phyloP scores from a whole-genome alignment of 2,888 invertebrate genomes.

The Cosmia pyralina region DNA sequence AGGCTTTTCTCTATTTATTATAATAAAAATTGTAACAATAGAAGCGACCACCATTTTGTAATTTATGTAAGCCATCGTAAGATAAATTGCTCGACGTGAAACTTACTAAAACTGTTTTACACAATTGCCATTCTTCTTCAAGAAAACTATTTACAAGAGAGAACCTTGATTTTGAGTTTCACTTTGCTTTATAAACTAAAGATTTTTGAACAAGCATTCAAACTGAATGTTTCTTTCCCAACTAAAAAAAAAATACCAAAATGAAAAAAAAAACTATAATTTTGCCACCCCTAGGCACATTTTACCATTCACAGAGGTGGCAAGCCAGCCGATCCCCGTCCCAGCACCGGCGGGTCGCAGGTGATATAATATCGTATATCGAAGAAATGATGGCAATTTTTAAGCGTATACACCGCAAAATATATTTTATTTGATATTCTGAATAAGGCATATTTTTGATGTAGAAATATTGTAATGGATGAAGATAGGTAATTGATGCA shows the following conservation, averaged over 20 bases:
- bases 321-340: slow-evolving; percentile 30
- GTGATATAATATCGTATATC: slow-evolving; percentile 48
- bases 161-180: too few species aligned
- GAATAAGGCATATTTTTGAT: slow-evolving; percentile 10
- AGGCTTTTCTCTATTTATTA: background rate
- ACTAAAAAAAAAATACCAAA: too few species aligned
- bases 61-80: too few species aligned
- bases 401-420: slow-evolving; percentile 26
- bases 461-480: background rate
- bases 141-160: too few species aligned
- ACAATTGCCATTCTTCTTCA: too few species aligned
- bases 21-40: background rate
- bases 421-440: slow-evolving; percentile 28
- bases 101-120: too few species aligned
- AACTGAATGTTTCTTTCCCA: too few species aligned
- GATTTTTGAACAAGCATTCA: too few species aligned
- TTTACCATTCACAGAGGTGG: slow-evolving; percentile 32
- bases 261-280: too few species aligned
- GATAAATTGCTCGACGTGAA: too few species aligned
- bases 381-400: slow-evolving; percentile 49
- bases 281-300: slow-evolving; percentile 42
- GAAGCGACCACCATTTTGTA: background rate
- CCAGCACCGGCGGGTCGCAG: slow-evolving; percentile 23
- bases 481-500: background rate
- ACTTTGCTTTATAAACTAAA: too few species aligned